A percentile compares a stretch with the other conserved stretches of the same genome.
Evolutionary conservation across 2,797 vertebrate species (phyloP).

Genomic region (Notamacropus eugenii): DNA sequence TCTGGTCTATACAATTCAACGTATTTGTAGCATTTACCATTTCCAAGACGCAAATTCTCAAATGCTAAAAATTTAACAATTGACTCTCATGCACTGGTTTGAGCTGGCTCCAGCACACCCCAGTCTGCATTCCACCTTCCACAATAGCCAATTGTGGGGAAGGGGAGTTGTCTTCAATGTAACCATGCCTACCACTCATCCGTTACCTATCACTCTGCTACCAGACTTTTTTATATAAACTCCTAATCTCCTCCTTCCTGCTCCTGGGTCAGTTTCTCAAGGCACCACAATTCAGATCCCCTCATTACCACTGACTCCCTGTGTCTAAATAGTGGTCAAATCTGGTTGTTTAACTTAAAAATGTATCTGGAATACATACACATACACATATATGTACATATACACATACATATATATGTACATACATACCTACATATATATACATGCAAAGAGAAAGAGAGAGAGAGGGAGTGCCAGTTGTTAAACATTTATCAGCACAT

Average conservation of each 20-base stretch:
- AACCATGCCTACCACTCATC: neutral
- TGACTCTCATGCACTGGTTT: neutral
- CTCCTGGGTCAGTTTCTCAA: neutral
- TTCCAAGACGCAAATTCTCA: neutral
- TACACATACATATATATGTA: no score
- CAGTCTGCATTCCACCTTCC: neutral
- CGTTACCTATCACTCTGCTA: neutral
- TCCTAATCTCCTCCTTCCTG: neutral
- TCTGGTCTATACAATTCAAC: neutral
- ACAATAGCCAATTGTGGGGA: neutral
- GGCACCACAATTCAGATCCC: neutral
- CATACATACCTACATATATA: no score
- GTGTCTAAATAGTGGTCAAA: no score
- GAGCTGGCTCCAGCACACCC: neutral
- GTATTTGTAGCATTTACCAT: neutral
- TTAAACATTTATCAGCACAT: neutral
- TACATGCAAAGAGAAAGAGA: no score
- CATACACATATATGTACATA: no score
- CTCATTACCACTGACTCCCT: no score
- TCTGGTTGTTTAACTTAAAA: neutral
- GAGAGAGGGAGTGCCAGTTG: no score
- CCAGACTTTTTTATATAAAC: neutral
- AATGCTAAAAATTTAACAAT: neutral
- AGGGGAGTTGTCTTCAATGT: neutral
- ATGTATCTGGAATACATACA: neutral